Percentiles rank a stretch among this genome's conserved stretches.
Conservation (phyloP, 2,797 vertebrate genomes). For the Diceros bicornis region DNA sequence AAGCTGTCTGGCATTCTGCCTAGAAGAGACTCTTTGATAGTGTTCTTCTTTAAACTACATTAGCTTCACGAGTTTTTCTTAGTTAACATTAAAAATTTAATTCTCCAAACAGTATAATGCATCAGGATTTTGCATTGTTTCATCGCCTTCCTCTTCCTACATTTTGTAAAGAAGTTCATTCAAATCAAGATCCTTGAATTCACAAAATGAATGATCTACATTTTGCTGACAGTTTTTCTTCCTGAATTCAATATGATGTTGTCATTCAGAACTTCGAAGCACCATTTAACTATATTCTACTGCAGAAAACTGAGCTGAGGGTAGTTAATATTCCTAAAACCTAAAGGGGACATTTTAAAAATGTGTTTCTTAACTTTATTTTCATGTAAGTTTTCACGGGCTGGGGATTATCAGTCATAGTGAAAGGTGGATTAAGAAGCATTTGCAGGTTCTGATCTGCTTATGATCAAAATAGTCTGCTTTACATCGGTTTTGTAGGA, state of each 20-base stretch:
- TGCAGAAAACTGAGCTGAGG: constrained; percentile 67
- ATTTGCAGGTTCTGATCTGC: constrained; percentile 73
- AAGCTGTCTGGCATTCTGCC: constrained; percentile 86
- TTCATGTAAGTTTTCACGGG: constrained; percentile 51
- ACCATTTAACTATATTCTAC: constrained; percentile 69
- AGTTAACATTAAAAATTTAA: constrained; percentile 86
- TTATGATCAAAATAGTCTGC: constrained; percentile 64
- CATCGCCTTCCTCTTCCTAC: constrained; percentile 71
- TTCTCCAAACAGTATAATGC: constrained; percentile 83
- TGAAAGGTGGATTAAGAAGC: constrained; percentile 78
- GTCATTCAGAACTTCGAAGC: constrained; percentile 77
- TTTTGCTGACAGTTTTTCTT: constrained; percentile 84
- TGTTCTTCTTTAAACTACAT: constrained; percentile 81
- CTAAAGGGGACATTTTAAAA: constrained; percentile 72
- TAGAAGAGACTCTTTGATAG: constrained; percentile 85
- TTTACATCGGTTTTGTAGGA: constrained; percentile 64
- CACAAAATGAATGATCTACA: constrained; percentile 71
- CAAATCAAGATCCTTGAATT: constrained; percentile 85
- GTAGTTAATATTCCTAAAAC: constrained; percentile 80
- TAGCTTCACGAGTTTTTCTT: constrained; percentile 79
- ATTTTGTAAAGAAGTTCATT: constrained; percentile 81
- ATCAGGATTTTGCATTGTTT: constrained; percentile 83
- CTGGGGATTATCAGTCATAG: constrained; percentile 66
- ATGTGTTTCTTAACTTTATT: constrained; percentile 29
- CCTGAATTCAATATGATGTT: constrained; percentile 79